Percentiles rank a stretch among this genome's conserved stretches.
These are phyloP conservation scores for Mixornis gularis DNA, from an alignment of 2,113 vertebrate species.

Conservation along the genomic window DNA sequence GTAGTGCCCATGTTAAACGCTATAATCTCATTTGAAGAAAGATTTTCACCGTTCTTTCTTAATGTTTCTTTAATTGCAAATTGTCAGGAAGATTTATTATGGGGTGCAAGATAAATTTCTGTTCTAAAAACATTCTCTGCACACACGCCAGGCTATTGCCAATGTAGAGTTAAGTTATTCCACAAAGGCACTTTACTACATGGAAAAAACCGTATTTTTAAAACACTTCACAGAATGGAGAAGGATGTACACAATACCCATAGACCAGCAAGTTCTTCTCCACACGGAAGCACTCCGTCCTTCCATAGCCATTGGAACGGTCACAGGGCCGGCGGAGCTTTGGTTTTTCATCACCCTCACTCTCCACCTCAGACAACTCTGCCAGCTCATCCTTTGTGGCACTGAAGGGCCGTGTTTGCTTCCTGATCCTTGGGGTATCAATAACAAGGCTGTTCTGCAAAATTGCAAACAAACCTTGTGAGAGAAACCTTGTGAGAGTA, in stretches of 20 bases:
- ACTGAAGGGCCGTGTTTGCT: conserved; percentile 94
- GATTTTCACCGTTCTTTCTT: background rate
- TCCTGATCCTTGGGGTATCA: conserved; percentile 94
- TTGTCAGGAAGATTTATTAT: background rate
- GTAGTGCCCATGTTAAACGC: background rate
- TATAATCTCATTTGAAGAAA: background rate
- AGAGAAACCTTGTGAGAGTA: background rate
- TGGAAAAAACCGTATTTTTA: background rate
- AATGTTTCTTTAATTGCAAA: background rate
- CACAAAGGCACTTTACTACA: background rate
- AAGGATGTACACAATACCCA: conserved; percentile 73
- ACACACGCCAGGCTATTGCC: background rate
- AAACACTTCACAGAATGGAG: background rate
- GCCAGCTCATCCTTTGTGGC: conserved; percentile 95
- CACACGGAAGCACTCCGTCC: conserved; percentile 96
- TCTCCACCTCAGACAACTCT: conserved; percentile 92
- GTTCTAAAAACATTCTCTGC: background rate
- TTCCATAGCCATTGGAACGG: conserved; percentile 88
- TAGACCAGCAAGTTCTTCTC: conserved; percentile 98
- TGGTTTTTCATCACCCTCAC: conserved; percentile 90
- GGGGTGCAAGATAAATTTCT: background rate
- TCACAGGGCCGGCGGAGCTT: conserved; percentile 90
- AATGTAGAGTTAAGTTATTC: background rate
- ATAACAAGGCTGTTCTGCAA: conserved; percentile 97
- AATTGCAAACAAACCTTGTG: conserved; percentile 15